A percentile compares a stretch with the other conserved stretches of the same genome.
These are phyloP conservation scores for Notamacropus eugenii DNA, from an alignment of 2,797 vertebrate species.

Conservation along the genomic window DNA sequence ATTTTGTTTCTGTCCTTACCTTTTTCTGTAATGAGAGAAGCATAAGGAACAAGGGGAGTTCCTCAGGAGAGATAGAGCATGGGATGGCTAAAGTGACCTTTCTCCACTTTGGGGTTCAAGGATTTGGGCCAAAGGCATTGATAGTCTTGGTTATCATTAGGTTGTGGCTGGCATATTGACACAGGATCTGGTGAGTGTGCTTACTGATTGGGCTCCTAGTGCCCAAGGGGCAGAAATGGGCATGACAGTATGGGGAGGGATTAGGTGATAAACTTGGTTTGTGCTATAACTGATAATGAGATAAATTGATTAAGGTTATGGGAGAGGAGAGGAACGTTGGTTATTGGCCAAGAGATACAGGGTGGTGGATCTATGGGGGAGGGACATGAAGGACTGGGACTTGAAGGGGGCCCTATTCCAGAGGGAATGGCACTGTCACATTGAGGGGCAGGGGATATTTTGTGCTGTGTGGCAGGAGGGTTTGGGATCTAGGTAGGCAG, in stretches of 20 bases:
- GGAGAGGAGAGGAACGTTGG: neutral
- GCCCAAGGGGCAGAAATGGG: slow-evolving; percentile 16
- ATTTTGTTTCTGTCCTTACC: neutral
- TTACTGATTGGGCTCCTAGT: neutral
- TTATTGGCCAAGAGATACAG: neutral
- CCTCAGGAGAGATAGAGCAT: neutral
- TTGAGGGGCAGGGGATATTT: neutral
- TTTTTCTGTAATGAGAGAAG: neutral
- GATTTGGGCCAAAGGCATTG: neutral
- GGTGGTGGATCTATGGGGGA: neutral
- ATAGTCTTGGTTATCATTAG: neutral
- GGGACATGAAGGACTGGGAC: neutral
- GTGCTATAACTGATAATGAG: neutral
- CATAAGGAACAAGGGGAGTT: slow-evolving; percentile 5
- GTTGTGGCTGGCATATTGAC: neutral
- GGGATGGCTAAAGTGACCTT: neutral
- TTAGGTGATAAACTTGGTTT: neutral
- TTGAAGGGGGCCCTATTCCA: slow-evolving; percentile 26
- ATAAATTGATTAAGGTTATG: neutral
- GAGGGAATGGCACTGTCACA: neutral
- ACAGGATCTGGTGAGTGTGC: neutral
- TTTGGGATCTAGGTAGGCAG: neutral
- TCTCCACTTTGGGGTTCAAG: neutral
- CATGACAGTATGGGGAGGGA: neutral
- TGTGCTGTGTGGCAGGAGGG: neutral